Conservation (phyloP, 2,113 vertebrate genomes). For the Notechis scutatus region DNA sequence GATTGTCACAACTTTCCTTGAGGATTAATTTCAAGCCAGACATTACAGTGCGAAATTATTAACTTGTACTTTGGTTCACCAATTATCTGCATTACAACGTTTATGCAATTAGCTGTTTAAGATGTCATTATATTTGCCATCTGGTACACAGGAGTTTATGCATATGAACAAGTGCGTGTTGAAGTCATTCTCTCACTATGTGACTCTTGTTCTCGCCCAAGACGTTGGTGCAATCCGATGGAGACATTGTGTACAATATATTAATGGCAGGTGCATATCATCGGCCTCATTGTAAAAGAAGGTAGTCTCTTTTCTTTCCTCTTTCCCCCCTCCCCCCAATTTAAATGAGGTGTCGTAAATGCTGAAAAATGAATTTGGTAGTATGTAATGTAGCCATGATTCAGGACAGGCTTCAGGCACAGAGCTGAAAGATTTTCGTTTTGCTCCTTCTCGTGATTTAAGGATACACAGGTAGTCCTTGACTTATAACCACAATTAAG, state of each 20-base stretch:
- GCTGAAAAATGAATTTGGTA: constrained; percentile 73
- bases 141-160: constrained; percentile 82
- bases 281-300: constrained; percentile 75
- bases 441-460: constrained; percentile 47
- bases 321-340: not conserved
- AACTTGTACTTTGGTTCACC: constrained; percentile 76
- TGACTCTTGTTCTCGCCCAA: constrained; percentile 78
- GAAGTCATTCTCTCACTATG: constrained; percentile 79
- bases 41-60: constrained; percentile 81
- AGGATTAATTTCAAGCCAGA: constrained; percentile 79
- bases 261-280: constrained; percentile 76
- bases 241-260: constrained; percentile 71
- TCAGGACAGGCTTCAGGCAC: constrained; percentile 58
- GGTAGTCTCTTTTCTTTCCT: constrained; percentile 67
- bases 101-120: constrained; percentile 83
- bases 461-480: constrained; percentile 23
- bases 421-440: constrained; percentile 49
- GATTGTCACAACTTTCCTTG: constrained; percentile 82
- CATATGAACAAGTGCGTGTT: constrained; percentile 77
- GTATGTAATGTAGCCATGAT: constrained; percentile 67
- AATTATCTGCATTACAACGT: constrained; percentile 83
- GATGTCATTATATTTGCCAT: constrained; percentile 85
- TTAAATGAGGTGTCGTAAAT: constrained; percentile 74
- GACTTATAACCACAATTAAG: not conserved
- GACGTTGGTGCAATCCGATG: constrained; percentile 77